These are phyloP conservation scores for Drosophila aff. DNA, from an alignment of 1,140 invertebrate genomes.

Conservation along the genomic window DNA sequence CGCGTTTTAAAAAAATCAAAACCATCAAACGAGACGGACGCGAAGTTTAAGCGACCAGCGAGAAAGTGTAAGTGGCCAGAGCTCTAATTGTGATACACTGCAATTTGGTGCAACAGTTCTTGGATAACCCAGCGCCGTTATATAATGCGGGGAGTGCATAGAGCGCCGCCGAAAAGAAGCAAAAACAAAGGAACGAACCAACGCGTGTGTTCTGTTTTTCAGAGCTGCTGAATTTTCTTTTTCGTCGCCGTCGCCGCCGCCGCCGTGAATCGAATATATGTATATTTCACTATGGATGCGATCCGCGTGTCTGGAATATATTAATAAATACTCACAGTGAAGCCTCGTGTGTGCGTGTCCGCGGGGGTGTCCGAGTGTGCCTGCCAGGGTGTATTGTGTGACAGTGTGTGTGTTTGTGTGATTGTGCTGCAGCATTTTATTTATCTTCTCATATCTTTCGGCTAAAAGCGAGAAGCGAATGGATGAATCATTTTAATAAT, in stretches of 20 bases:
- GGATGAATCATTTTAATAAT: constrained; percentile 58
- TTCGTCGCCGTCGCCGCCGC: constrained; percentile 24
- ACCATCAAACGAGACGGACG: constrained; percentile 46
- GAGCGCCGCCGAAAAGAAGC: constrained; percentile 20
- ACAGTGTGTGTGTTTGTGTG: constrained; percentile 7
- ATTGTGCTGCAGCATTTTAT: constrained; percentile 32
- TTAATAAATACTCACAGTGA: constrained; percentile 63
- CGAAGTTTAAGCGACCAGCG: constrained; percentile 41
- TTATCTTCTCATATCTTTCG: constrained; percentile 57
- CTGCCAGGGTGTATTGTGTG: constrained; percentile 17
- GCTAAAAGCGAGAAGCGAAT: constrained; percentile 40
- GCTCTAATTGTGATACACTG: background rate
- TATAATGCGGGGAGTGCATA: constrained; percentile 21
- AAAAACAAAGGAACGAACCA: constrained; percentile 51
- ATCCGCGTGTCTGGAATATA: constrained; percentile 74
- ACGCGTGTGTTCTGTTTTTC: constrained; percentile 60
- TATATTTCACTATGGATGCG: constrained; percentile 45
- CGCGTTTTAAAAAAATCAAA: constrained; percentile 36
- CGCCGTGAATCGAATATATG: constrained; percentile 50
- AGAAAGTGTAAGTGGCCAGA: constrained; percentile 67
- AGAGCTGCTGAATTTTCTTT: constrained; percentile 9
- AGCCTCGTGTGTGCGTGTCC: constrained; percentile 28
- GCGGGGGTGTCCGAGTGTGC: constrained; percentile 18
- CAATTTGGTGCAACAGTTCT: constrained; percentile 27
- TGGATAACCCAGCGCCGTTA: constrained; percentile 18